A percentile compares a stretch with the other conserved stretches of the same genome.
phyloP scores from a whole-genome alignment of 2,113 vertebrate genomes.

The Trogon melanurus region DNA sequence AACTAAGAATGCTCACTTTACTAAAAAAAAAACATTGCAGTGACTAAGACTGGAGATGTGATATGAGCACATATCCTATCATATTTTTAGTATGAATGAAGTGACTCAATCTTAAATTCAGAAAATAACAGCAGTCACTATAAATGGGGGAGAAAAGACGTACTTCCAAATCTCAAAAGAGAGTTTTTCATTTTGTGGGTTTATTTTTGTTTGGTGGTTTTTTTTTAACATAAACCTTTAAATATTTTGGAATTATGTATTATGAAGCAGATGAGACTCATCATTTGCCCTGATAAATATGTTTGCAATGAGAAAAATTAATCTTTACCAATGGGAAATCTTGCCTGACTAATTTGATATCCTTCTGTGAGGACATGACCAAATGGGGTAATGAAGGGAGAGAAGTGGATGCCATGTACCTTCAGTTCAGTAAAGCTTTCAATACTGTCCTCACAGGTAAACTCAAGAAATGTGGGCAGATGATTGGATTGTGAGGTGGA shows the following conservation, averaged over 20 bases:
- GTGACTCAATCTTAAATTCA: not conserved
- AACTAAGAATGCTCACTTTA: not conserved
- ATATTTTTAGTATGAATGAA: not conserved
- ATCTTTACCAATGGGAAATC: not conserved
- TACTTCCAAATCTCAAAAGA: no score
- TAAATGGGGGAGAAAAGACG: not conserved
- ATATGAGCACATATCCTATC: rapidly evolving
- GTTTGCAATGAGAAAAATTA: not conserved
- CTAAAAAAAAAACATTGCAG: not conserved
- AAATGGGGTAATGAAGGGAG: no score
- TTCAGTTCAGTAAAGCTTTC: no score
- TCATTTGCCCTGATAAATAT: not conserved
- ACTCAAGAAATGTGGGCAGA: no score
- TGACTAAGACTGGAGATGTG: not conserved
- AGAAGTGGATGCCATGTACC: no score
- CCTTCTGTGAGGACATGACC: no score
- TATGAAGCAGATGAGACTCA: not conserved
- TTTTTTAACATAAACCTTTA: not conserved
- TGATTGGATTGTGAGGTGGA: no score
- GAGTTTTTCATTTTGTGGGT: no score
- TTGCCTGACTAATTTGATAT: no score
- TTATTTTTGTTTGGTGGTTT: no score
- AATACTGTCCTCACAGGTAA: no score
- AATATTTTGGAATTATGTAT: not conserved
- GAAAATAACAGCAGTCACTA: not conserved